A percentile compares a stretch with the other conserved stretches of the same genome.
Evolutionary conservation across 2,888 invertebrate species (phyloP).

Genomic region (Alviniconcha strummeri): DNA sequence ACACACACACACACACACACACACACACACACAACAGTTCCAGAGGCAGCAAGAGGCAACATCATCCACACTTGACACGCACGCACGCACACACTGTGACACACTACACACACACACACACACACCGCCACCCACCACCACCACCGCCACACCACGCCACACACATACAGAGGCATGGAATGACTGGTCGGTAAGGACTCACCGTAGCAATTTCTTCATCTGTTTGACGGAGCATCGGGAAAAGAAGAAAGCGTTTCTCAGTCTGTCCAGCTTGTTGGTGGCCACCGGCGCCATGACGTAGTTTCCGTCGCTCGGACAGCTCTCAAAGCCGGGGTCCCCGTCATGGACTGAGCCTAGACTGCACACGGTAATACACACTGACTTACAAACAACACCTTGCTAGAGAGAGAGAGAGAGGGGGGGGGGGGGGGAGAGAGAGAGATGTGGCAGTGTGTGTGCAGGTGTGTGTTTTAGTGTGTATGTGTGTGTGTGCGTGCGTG

Average conservation of each 20-base stretch:
- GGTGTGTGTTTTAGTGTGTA: too few species aligned
- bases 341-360: slow-evolving; percentile 65
- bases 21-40: too few species aligned
- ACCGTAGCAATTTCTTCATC: slow-evolving; percentile 53
- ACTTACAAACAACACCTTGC: neutral
- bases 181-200: neutral
- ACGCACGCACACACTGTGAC: neutral
- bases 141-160: too few species aligned
- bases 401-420: too few species aligned
- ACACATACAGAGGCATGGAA: too few species aligned
- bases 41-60: too few species aligned
- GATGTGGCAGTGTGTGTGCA: too few species aligned
- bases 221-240: slow-evolving; percentile 58
- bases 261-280: slow-evolving; percentile 41
- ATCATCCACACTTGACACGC: too few species aligned
- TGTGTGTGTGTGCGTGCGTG: too few species aligned
- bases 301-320: slow-evolving; percentile 54
- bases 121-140: neutral
- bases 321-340: slow-evolving; percentile 50
- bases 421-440: too few species aligned
- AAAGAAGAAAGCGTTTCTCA: slow-evolving; percentile 59
- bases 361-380: slow-evolving; percentile 9
- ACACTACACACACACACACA: neutral
- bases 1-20: too few species aligned
- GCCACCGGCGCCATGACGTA: slow-evolving; percentile 63